A percentile compares a stretch with the other conserved stretches of the same genome.
Conservation (phyloP, 2,797 vertebrate species). For the Chrosomus eos region DNA sequence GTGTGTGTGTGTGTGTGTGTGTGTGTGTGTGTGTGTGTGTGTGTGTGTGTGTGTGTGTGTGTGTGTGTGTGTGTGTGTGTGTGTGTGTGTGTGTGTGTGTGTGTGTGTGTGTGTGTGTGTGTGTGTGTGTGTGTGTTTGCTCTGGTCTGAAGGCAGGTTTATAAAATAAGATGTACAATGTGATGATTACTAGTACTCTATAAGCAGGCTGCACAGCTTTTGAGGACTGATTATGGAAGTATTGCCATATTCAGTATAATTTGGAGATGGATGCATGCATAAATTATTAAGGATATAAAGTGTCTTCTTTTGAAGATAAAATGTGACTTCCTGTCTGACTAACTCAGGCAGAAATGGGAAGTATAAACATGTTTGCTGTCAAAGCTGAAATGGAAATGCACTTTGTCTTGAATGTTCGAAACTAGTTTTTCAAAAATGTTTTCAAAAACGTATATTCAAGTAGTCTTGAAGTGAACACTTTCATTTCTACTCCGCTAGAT, state of each 20-base stretch:
- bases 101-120: background rate
- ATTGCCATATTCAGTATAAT: background rate
- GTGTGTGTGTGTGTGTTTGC: background rate
- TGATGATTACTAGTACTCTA: background rate
- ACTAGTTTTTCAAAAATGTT: conserved; percentile 13
- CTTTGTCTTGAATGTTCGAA: conserved; percentile 9
- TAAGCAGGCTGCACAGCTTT: background rate
- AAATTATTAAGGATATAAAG: conserved; percentile 25
- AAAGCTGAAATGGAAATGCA: conserved; percentile 14
- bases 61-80: too few species aligned
- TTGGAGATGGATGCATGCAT: background rate
- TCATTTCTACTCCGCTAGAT: background rate
- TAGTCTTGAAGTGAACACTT: background rate
- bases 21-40: too few species aligned
- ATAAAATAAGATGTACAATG: conserved; percentile 6
- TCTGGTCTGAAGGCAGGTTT: background rate
- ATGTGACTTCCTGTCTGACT: conserved; percentile 16
- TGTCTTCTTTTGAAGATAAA: background rate
- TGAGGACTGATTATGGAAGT: background rate
- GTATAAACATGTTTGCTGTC: background rate
- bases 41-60: too few species aligned
- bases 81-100: background rate
- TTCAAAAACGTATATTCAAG: background rate
- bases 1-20: background rate
- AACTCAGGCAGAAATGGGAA: conserved; percentile 8